Conservation (phyloP, 2,797 vertebrate species). For the Knipowitschia caucasica region DNA sequence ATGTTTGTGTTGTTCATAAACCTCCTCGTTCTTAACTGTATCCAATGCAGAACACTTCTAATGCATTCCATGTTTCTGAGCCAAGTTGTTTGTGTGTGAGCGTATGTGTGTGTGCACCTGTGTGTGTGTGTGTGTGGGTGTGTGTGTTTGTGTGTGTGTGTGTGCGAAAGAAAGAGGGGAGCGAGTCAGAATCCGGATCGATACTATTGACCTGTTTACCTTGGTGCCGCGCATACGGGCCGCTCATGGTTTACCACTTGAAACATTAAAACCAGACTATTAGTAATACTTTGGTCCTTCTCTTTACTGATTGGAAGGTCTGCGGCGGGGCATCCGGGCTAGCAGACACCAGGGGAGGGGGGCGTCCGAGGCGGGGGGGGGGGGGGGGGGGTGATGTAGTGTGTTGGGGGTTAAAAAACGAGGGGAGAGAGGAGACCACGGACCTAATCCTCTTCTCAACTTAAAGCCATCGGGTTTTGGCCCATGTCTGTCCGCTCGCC, state of each 20-base stretch:
- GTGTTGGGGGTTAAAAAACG: slow-evolving; percentile 40
- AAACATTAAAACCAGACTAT: slow-evolving; percentile 84
- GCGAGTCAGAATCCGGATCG: slow-evolving; percentile 73
- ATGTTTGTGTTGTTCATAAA: slow-evolving; percentile 20
- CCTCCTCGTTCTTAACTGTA: slow-evolving; percentile 44
- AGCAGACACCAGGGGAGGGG: slow-evolving; percentile 22
- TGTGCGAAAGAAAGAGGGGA: slow-evolving; percentile 26
- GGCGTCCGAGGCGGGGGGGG: slow-evolving; percentile 31
- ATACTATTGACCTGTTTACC: slow-evolving; percentile 87
- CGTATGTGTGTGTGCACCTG: slow-evolving; percentile 26
- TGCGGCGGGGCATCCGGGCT: slow-evolving; percentile 43
- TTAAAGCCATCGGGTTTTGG: slow-evolving; percentile 65
- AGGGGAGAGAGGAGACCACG: slow-evolving; percentile 42
- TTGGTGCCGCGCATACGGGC: slow-evolving; percentile 71
- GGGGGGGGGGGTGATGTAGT: too few species aligned
- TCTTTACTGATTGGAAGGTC: slow-evolving; percentile 63
- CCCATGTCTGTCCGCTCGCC: slow-evolving; percentile 60
- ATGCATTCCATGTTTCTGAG: slow-evolving; percentile 76
- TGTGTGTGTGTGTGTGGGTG: slow-evolving; percentile 39
- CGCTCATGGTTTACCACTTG: slow-evolving; percentile 76
- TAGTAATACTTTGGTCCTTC: slow-evolving; percentile 80
- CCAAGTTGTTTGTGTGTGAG: slow-evolving; percentile 53
- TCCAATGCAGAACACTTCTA: slow-evolving; percentile 71
- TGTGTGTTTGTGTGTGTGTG: slow-evolving; percentile 28
- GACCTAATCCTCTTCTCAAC: slow-evolving; percentile 73